Conservation (phyloP, 2,888 invertebrate genomes). For the Eupithecia inturbata region DNA sequence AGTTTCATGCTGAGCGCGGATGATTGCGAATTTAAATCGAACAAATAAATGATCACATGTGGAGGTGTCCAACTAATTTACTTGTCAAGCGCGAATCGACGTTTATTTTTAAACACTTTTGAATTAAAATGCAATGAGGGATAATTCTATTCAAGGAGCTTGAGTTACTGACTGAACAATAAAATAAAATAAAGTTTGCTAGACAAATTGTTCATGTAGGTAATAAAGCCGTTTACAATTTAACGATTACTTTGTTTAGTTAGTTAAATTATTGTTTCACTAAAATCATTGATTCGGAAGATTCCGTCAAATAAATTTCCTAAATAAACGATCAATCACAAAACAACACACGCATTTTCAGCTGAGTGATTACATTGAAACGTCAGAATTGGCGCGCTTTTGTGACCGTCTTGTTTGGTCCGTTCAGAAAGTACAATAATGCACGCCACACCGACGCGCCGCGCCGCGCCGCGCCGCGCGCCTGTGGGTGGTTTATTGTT, state of each 20-base stretch:
- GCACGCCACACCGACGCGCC: too few relatives aligned
- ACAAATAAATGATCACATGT: conserved; percentile 58
- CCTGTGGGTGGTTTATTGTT: conserved; percentile 79
- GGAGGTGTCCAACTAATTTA: conserved; percentile 59
- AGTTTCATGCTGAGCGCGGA: conserved; percentile 52
- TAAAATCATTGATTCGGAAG: conserved; percentile 36
- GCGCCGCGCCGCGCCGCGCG: conserved; percentile 19
- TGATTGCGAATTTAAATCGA: conserved; percentile 61
- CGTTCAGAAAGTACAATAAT: conserved; percentile 43
- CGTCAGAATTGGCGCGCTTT: conserved; percentile 56
- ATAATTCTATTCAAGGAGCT: conserved; percentile 34
- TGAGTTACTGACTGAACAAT: background rate
- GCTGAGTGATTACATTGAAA: conserved; percentile 48
- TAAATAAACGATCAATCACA: conserved; percentile 46
- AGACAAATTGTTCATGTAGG: background rate
- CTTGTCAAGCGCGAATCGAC: conserved; percentile 53
- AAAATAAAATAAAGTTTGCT: background rate
- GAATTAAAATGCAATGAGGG: conserved; percentile 40
- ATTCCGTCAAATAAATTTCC: conserved; percentile 50
- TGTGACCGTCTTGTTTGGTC: conserved; percentile 52
- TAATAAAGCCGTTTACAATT: background rate
- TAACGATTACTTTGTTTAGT: background rate
- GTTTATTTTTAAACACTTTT: conserved; percentile 47
- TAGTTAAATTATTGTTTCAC: background rate
- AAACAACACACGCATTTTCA: conserved; percentile 45